Conservation (phyloP, 2,113 vertebrate species). For the Ascaphus truei region DNA sequence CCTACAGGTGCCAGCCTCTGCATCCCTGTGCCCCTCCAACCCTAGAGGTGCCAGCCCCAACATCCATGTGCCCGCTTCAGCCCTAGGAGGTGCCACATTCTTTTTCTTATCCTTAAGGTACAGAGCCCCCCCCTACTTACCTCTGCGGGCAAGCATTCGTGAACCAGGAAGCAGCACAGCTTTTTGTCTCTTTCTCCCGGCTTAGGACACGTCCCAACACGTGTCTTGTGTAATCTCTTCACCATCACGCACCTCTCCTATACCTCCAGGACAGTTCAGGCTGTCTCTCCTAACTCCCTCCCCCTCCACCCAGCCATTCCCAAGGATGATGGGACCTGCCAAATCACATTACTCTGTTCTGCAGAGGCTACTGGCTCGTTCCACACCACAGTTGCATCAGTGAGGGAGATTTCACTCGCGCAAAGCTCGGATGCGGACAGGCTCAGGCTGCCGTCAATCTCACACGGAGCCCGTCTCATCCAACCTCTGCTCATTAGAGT, state of each 20-base stretch:
- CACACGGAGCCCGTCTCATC: not conserved
- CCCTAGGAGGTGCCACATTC: not conserved
- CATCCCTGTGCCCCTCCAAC: not conserved
- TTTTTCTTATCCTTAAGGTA: not conserved
- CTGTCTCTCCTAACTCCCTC: not conserved
- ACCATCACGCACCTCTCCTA: not conserved
- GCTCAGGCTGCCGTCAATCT: not conserved
- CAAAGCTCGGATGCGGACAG: not conserved
- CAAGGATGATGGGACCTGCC: not conserved
- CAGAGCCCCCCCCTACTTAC: not conserved
- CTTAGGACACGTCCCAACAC: not conserved
- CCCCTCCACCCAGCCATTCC: not conserved
- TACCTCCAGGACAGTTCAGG: not conserved
- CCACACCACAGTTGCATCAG: not conserved
- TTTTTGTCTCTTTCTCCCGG: conserved; percentile 1
- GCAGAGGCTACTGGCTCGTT: not conserved
- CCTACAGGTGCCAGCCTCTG: not conserved
- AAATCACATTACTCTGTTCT: not conserved
- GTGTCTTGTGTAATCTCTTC: not conserved
- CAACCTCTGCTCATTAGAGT: too few relatives aligned
- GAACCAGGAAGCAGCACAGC: not conserved
- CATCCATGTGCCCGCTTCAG: not conserved
- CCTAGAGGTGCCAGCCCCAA: not conserved
- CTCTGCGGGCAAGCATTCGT: conserved; percentile 17
- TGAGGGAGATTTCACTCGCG: not conserved